phyloP scores from a whole-genome alignment of 2,797 vertebrate species.

The Cyclura pinguis region DNA sequence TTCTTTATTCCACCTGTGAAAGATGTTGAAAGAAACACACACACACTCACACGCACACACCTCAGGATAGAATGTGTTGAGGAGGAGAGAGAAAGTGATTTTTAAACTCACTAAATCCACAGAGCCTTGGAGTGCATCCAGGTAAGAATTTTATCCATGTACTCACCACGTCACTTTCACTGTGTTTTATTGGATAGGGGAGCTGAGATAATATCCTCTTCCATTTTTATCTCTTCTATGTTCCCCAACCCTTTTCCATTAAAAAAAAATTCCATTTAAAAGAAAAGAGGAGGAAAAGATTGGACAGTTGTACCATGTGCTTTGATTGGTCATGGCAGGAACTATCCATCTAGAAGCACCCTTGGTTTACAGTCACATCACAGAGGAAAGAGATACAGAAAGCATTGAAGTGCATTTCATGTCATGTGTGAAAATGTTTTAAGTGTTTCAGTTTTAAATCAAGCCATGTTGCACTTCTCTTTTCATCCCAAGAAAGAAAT shows the following conservation, averaged over 20 bases:
- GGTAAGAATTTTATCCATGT: background rate
- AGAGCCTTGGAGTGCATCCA: background rate
- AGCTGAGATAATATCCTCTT: no score
- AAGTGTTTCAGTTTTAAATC: constrained; percentile 20
- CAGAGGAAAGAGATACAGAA: constrained; percentile 1
- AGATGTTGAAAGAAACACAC: background rate
- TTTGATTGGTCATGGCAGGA: background rate
- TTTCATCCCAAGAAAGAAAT: constrained; percentile 44
- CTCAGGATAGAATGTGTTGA: background rate
- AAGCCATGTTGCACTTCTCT: constrained; percentile 5
- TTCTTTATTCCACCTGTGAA: background rate
- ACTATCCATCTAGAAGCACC: background rate
- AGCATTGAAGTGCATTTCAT: background rate
- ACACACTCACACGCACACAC: no score
- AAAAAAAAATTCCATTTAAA: no score
- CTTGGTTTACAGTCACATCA: constrained; percentile 12
- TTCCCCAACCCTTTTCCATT: no score
- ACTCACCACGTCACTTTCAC: background rate
- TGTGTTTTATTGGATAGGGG: background rate
- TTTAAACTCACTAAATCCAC: constrained; percentile 6
- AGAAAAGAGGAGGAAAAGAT: background rate
- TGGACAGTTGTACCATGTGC: background rate
- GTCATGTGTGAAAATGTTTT: constrained; percentile 13
- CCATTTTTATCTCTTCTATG: no score
- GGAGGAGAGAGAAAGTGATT: background rate